Base-by-base conservation (phyloP, 2,113 vertebrate species). In the Heterotis niloticus region DNA sequence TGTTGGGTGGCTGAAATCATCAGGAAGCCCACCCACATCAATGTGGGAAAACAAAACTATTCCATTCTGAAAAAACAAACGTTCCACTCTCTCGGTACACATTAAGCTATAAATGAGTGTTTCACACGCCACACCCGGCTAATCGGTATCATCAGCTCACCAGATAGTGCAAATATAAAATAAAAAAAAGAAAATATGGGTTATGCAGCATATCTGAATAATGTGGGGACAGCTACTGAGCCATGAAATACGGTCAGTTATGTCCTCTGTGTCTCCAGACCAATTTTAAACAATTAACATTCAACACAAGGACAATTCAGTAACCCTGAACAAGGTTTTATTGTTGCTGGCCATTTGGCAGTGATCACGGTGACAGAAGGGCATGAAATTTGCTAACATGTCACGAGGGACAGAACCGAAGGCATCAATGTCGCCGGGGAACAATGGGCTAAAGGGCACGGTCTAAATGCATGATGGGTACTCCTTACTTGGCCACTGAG, bases 271-370 rank as follows among this genome's bases (percentile, higher is more conserved):
- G 51, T 54, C 71, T 57, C 54, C 1, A 57, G 54, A n/a, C 5
- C 54, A 17, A 23, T 3, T 13, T 29, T 5, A 26, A 23, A n/a
- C 51, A 52, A 13, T 20, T 26, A 29, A n/a, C 24, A 59, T 12
- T 13, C 71, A 57, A 54, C 71, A 74, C 71, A 74, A 74, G 71
- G 71, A 57, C 71, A 26, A 24, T 51, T 74, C 71, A 74, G 71
- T 74, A 24, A 57, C 71, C 10, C 23, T 26, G 54, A 74, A 74
- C 71, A 74, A 74, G 52, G 24, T 23, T 74, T 24, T 26, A 74
- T 74, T 74, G 71, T 74, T 74, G 26, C 13, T 51, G 9, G 13
- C 12, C 54, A 18, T 74, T 59, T 57, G 4, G 54, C 16, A 57
- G 71, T 29, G 11, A 23, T 24, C 24, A 54, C 23, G 26, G 52